phyloP scores from a whole-genome alignment of 2,888 invertebrate species.

The Drosophila meridionalis region DNA sequence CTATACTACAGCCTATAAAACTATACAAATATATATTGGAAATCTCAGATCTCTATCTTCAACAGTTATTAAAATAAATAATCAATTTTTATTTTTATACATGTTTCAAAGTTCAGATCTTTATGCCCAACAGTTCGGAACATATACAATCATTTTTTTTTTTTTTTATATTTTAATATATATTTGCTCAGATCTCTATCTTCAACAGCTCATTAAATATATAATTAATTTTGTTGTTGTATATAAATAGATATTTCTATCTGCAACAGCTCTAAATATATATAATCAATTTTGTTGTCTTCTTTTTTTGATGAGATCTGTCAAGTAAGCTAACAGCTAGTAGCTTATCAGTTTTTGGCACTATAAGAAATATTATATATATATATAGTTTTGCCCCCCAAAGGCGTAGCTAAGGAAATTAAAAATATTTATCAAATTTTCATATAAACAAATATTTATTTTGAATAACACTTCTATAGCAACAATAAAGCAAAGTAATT shows the following conservation, averaged over 20 bases:
- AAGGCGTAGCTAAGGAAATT: background rate
- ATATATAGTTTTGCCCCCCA: background rate
- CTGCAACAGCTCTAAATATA: background rate
- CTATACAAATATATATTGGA: background rate
- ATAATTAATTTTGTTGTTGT: background rate
- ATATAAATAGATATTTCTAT: background rate
- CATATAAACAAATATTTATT: background rate
- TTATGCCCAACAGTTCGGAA: background rate
- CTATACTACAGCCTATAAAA: no score
- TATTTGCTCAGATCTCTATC: background rate
- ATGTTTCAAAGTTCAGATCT: background rate
- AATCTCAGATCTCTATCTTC: background rate
- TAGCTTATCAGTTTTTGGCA: background rate
- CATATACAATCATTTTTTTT: no score
- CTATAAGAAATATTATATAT: background rate
- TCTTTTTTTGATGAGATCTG: background rate
- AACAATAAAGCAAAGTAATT: background rate
- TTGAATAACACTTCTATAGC: background rate
- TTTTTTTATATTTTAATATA: no score
- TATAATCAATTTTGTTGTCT: background rate
- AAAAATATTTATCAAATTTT: background rate
- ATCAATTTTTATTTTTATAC: background rate
- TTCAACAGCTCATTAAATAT: background rate
- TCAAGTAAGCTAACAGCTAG: background rate
- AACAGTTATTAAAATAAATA: background rate